phyloP scores from a whole-genome alignment of 1,140 invertebrate genomes.

The Carposina sasakii region DNA sequence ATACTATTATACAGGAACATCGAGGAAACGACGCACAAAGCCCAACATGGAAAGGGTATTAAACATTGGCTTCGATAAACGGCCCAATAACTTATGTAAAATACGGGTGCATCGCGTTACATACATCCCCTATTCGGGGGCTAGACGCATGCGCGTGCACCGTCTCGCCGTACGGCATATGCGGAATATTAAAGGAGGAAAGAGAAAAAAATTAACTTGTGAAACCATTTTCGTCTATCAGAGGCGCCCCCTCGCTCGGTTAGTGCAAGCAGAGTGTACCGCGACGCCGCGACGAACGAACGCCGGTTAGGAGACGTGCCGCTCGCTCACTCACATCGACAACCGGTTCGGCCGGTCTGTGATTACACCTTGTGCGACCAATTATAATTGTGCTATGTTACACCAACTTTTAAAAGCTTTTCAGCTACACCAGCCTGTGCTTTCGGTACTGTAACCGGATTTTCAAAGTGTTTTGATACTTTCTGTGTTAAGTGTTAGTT shows the following conservation, averaged over 20 bases:
- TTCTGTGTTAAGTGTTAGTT: conserved; percentile 38
- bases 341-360: conserved; percentile 41
- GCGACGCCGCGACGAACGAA: conserved; percentile 38
- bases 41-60: conserved; percentile 64
- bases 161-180: conserved; percentile 63
- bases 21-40: conserved; percentile 56
- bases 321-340: conserved; percentile 20
- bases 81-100: conserved; percentile 70
- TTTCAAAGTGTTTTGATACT: conserved; percentile 21
- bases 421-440: conserved; percentile 14
- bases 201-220: conserved; percentile 72
- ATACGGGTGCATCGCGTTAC: conserved; percentile 63
- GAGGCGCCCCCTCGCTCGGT: conserved; percentile 51
- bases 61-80: conserved; percentile 65
- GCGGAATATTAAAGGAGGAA: conserved; percentile 72
- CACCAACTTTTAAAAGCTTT: conserved; percentile 23
- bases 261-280: conserved; percentile 50
- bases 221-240: conserved; percentile 70
- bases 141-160: conserved; percentile 65
- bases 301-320: conserved; percentile 24
- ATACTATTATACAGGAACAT: conserved; percentile 29
- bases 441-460: not conserved
- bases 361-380: conserved; percentile 41
- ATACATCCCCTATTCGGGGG: conserved; percentile 56
- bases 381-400: conserved; percentile 39